Base-by-base conservation (phyloP, 92 coral and sea anemone species). In the Heliopora coerulea region DNA sequence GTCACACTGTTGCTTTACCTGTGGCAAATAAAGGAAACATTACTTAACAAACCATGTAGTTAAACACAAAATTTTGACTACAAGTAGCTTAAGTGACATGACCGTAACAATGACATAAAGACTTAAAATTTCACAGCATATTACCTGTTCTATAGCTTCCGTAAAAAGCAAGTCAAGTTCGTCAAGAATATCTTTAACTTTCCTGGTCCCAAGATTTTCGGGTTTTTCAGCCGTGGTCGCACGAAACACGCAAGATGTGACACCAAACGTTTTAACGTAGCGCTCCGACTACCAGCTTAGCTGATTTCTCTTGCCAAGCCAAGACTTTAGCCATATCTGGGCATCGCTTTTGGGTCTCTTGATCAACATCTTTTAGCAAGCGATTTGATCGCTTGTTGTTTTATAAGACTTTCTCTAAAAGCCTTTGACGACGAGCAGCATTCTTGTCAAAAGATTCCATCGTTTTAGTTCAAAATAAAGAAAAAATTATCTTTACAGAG, bases 221-320 rank as follows among this genome's bases (percentile, higher is more conserved):
- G 42, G 52, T 1, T 21, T 2, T 1, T 40, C 54, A 54, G 65
- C 49, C 49, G 48, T 78, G 0, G 56, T 65, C 15, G 32, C 27
- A 33, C 83, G 65, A 7, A 54, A 54, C 15, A 42, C 27, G 52
- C 83, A 78, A 7, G 65, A 54, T 1, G 46, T 31, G 5, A 35
- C 76, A 7, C 56, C 56, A 66, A 49, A 78, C 40, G 49, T 78
- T 30, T 78, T 78, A 1, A 78, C 83, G 26, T 27, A 40, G 3
- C 66, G 74, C 26, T 78, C 76, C 23, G 83, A 78, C 17, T n/a
- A 50, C 20, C 20, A 50, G n/a, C 26, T 50, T 50, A 6, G 17
- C 58, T 17, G 58, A 50, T n/a, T 50, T 50, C 4, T 5, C 17
- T 17, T 50, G 58, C 58, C 58, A 50, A 5, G 21, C 3, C 26